A percentile compares a stretch with the other conserved stretches of the same genome.
These are phyloP conservation scores for Brachyhypopomus gauderio DNA, from an alignment of 2,113 vertebrate genomes.

Conservation along the genomic window DNA sequence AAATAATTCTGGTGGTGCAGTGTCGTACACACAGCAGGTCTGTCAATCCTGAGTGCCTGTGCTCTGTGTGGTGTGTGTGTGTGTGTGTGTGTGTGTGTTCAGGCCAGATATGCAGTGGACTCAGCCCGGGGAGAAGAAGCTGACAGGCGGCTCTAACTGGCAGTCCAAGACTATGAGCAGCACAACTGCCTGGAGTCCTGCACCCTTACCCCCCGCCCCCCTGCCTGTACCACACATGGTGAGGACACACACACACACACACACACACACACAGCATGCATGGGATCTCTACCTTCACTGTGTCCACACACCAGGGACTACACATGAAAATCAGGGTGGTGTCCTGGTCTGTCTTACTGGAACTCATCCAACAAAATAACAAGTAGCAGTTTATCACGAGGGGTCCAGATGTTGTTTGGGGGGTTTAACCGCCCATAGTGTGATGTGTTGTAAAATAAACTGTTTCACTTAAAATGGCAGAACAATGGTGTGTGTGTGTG, in stretches of 20 bases:
- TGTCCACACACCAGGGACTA: background rate
- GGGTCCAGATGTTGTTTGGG: background rate
- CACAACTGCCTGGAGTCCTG: slow-evolving; percentile 79
- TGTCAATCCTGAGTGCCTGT: background rate
- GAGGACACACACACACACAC: slow-evolving; percentile 47
- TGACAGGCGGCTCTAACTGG: slow-evolving; percentile 87
- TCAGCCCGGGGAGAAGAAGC: slow-evolving; percentile 84
- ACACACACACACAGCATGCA: slow-evolving; percentile 33
- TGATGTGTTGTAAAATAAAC: background rate
- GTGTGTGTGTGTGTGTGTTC: slow-evolving; percentile 17
- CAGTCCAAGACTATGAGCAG: slow-evolving; percentile 86
- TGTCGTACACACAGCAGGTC: background rate
- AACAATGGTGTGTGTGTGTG: background rate
- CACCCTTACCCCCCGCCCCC: slow-evolving; percentile 78
- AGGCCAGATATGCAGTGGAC: slow-evolving; percentile 86
- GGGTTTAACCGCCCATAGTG: no score
- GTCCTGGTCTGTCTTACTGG: no score
- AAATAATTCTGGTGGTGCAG: background rate
- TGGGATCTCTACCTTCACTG: background rate
- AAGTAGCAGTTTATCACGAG: background rate
- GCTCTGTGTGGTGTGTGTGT: background rate
- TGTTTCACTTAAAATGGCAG: background rate
- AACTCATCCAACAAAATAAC: background rate
- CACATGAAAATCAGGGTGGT: background rate
- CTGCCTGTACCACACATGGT: slow-evolving; percentile 83